Percentiles rank a stretch among this genome's conserved stretches.
Conservation (phyloP, 2,113 vertebrate species). For the Atlantisia rogersi region DNA sequence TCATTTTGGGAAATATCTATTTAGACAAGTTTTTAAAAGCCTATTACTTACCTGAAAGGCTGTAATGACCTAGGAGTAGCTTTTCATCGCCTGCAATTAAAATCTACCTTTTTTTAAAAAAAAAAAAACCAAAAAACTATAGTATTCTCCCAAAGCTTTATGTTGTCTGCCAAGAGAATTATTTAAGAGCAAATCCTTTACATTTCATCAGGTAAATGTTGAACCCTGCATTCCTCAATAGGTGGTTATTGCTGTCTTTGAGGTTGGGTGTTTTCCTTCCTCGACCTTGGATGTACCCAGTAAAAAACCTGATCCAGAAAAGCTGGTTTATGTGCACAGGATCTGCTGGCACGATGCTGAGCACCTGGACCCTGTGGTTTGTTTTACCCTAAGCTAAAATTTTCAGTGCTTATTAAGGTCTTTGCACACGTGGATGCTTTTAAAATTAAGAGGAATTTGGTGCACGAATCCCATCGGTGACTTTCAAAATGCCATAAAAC, state of each 20-base stretch:
- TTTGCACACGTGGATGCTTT: background rate
- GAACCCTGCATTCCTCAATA: background rate
- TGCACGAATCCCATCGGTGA: background rate
- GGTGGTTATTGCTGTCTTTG: background rate
- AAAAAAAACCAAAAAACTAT: background rate
- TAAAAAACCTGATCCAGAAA: background rate
- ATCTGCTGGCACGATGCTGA: background rate
- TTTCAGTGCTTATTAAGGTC: background rate
- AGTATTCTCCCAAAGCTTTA: background rate
- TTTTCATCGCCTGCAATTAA: conserved; percentile 27
- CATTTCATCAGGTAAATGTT: background rate
- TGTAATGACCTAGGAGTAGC: background rate
- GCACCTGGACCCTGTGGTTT: background rate
- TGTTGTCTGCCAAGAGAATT: background rate
- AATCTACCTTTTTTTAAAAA: background rate
- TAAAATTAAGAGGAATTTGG: background rate
- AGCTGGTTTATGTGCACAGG: background rate
- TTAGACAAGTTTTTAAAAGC: background rate
- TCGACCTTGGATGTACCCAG: background rate
- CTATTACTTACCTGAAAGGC: background rate
- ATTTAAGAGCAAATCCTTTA: background rate
- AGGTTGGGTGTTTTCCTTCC: background rate
- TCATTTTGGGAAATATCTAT: background rate
- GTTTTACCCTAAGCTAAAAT: background rate
- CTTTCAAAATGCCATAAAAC: background rate